Evolutionary conservation across 1,140 invertebrate species (phyloP).

Genomic region (Tribolium castaneum): DNA sequence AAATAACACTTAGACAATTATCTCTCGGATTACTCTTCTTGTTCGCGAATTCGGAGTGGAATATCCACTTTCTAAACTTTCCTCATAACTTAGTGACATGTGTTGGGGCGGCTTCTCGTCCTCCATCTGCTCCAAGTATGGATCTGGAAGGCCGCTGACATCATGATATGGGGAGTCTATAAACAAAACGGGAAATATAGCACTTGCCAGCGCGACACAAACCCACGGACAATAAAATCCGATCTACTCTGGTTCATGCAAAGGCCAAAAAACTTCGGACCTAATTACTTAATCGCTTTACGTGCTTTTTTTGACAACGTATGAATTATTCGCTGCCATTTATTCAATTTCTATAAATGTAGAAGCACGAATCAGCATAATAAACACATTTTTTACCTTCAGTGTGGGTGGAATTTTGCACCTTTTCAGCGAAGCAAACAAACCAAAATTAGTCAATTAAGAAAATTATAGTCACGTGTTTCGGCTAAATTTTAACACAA

Average conservation of each 20-base stretch:
- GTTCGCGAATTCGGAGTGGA: conserved; percentile 92
- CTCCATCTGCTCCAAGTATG: conserved; percentile 84
- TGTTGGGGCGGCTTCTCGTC: conserved; percentile 83
- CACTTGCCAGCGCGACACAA: background rate
- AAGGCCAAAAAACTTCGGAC: background rate
- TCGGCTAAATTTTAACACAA: too few relatives aligned
- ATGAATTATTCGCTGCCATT: too few relatives aligned
- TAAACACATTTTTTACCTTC: too few relatives aligned
- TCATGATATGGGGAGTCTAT: conserved; percentile 93
- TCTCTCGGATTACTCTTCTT: conserved; percentile 90
- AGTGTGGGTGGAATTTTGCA: too few relatives aligned
- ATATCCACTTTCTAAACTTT: conserved; percentile 91
- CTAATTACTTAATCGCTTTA: background rate
- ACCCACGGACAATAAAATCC: background rate
- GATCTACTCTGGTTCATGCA: background rate
- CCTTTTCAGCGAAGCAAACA: too few relatives aligned
- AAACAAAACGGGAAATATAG: conserved; percentile 42
- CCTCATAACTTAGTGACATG: conserved; percentile 89
- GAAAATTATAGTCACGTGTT: too few relatives aligned
- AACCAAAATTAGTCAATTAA: too few relatives aligned
- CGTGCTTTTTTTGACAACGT: background rate
- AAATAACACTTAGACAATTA: conserved; percentile 82
- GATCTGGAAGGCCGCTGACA: conserved; percentile 88
- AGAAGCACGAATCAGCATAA: too few relatives aligned
- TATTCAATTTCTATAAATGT: too few relatives aligned